Conservation (phyloP, 2,113 vertebrate genomes). For the Noturus placidus region DNA sequence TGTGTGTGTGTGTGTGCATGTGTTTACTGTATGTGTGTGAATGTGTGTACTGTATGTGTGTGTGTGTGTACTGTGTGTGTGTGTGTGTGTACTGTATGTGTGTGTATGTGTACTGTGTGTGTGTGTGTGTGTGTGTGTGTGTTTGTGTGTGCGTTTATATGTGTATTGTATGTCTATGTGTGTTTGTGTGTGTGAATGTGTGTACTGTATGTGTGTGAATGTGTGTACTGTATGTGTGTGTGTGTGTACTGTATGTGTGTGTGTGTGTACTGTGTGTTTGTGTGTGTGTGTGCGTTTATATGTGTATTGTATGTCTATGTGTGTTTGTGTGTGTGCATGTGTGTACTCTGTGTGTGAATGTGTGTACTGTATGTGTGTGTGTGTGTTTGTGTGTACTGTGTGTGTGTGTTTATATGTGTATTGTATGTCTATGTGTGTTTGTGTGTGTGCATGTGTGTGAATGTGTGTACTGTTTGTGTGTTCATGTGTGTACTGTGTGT, state of each 20-base stretch:
- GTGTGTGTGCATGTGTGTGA: no score
- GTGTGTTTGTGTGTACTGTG: no score
- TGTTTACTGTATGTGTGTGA: slow-evolving; percentile 11
- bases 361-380: no score
- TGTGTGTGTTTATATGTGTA: no score
- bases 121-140: no score
- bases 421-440: no score
- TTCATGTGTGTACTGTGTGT: no score
- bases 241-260: slow-evolving; percentile 13
- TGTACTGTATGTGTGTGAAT: no score
- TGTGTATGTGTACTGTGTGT: no score
- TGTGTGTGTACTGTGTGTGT: slow-evolving; percentile 7
- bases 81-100: neutral
- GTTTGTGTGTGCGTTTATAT: no score
- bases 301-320: no score
- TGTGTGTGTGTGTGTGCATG: slow-evolving; percentile 17
- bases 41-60: slow-evolving; percentile 10
- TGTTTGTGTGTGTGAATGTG: neutral
- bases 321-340: slow-evolving; percentile 8
- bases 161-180: neutral
- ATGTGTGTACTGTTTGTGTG: neutral
- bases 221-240: slow-evolving; percentile 1
- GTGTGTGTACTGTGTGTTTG: slow-evolving; percentile 9
- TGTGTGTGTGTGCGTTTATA: slow-evolving; percentile 2
- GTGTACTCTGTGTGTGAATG: neutral